A percentile compares a stretch with the other conserved stretches of the same genome.
phyloP scores from a whole-genome alignment of 2,888 invertebrate genomes.

The Diploptera punctata region DNA sequence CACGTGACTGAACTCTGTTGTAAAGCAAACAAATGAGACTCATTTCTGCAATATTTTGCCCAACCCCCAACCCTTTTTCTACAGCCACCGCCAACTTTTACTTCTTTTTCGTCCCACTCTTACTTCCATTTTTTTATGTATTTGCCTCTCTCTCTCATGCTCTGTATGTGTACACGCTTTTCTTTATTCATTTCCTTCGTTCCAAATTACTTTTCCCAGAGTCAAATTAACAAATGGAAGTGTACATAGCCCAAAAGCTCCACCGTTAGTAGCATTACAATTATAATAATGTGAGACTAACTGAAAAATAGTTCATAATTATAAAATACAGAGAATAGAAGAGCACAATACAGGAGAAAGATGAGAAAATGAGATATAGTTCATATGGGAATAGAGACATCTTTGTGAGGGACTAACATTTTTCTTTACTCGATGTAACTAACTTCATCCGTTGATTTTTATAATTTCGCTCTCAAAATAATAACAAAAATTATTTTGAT shows the following conservation, averaged over 20 bases:
- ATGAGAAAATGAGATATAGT: constrained; percentile 17
- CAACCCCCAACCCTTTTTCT: constrained; percentile 1
- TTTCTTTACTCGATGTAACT: too few relatives aligned
- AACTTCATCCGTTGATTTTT: too few relatives aligned
- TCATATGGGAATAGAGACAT: constrained; percentile 6
- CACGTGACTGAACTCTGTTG: constrained; percentile 30
- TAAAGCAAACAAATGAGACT: constrained; percentile 31
- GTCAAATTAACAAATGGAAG: constrained; percentile 29
- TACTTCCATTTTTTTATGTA: constrained; percentile 9
- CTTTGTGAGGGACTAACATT: constrained; percentile 17
- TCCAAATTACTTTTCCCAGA: constrained; percentile 27
- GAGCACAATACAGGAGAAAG: not conserved
- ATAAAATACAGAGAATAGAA: constrained; percentile 16
- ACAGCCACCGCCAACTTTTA: too few relatives aligned
- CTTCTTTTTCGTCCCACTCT: constrained; percentile 2
- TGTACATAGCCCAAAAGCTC: not conserved
- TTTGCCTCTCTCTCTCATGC: constrained; percentile 1
- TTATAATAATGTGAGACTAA: constrained; percentile 27
- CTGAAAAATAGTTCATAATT: constrained; percentile 30
- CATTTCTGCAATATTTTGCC: constrained; percentile 29
- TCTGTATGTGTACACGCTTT: constrained; percentile 22
- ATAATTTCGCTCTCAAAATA: too few relatives aligned
- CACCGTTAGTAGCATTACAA: not conserved
- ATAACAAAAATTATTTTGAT: too few relatives aligned
- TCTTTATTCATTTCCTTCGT: constrained; percentile 31